Base-by-base conservation (phyloP, 30 jellyfish, hydroid and myxozoan species). In the Cassiopea xamachana region DNA sequence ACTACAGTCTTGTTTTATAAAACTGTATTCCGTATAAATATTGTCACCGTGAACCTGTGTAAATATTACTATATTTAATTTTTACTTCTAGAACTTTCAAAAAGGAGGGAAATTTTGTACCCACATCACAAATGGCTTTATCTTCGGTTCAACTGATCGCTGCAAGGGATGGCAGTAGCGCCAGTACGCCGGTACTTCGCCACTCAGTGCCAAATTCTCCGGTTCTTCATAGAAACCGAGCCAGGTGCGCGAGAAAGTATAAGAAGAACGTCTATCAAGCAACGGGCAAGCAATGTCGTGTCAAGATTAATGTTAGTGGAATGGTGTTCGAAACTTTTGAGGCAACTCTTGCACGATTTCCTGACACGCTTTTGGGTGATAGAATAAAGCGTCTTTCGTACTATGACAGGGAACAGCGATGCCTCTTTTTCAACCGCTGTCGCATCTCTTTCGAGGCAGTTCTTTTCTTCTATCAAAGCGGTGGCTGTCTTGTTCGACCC, bases 391-490 rank as follows among this genome's bases (percentile, higher is more conserved):
- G 99, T 27, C 48, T 46, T 8, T 50, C 58, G 12, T 82, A 83
- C 80, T 91, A 64, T 67, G 92, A 91, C 60, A 60, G 18, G 14
- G 39, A 46, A 8, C 48, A 71, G 15, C 72, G 77, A 17, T 70
- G 89, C 62, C 84, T 84, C 50, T 92, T 68, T 58, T 84, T 96
- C 68, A 84, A 96, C 48, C 93, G 97, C 18, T 72, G 93, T 58
- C 93, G 97, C 44, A 48, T 73, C 1, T 93, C 99, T 1, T 96
- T 96, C 60, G 99, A 96, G 43, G 99, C 99, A 2, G 80, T 96
- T 49, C 78, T 96, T 69, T 96, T 88, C 87, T 92, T 84, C 69
- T 96, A 92, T 76, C 99, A 96, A 76, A 92, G 98, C 48, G 79
- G 47, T 18, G 99, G 99, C 16, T 81, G 96, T 70, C 92, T 96